Base-by-base conservation (phyloP, 1,140 invertebrate genomes). In the Drosophila equinoxialis region DNA sequence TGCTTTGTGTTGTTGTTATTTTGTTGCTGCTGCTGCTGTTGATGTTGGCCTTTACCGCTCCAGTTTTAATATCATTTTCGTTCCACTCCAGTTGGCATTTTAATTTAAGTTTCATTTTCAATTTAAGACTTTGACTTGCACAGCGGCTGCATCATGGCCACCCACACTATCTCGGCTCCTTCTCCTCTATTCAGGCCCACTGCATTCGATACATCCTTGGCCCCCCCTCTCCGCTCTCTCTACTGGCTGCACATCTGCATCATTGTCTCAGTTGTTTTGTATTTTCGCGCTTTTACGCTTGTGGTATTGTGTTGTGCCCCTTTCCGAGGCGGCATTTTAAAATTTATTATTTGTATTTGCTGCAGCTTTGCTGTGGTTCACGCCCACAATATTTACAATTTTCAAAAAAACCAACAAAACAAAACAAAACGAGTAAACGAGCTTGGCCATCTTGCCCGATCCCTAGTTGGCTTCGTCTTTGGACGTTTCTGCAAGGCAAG, bases 71-170 rank as follows among this genome's bases (percentile, higher is more conserved):
- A 87, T 87, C 84, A 87, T 87, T 87, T 87, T 89, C 80, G 84
- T 87, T 87, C 84, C 84, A 87, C 84, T 87, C 80, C 84, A 87
- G 84, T 87, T 87, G 81, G 84, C 80, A 87, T 87, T 87, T 87
- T 87, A 87, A 87, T 87, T 87, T 87, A 87, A 87, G 84, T 87
- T 89, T 89, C 84, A 87, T 87, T 87, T 87, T 87, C 84, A 87
- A 87, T 87, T 87, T 87, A 87, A 84, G 84, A 89, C 84, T 87
- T 87, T 87, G 83, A 83, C 84, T 87, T 89, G 84, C 79, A 73
- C 71, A 76, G 68, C 67, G 63, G 79, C 83, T 76, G 72, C 83
- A 77, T 66, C 80, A 73, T 68, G 71, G 68, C 51, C 64, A 55
- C 58, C 55, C 20, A 20, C 48, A 23, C 37, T 1, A 11, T 10